Evolutionary conservation across 2,888 invertebrate genomes (phyloP).

Genomic region (Gandaritis pyraliata): DNA sequence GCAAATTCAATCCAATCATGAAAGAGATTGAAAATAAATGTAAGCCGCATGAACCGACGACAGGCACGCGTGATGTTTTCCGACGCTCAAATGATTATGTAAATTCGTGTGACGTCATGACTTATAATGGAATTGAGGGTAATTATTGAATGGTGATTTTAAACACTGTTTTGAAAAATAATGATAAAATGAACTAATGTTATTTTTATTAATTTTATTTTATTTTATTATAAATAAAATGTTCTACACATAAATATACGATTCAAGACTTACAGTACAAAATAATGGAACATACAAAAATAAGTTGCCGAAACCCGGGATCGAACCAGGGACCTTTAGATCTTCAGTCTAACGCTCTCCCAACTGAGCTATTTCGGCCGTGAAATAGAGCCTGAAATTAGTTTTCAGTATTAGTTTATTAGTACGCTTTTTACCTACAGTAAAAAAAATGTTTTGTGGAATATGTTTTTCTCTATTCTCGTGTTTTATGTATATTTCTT

Average conservation of each 20-base stretch:
- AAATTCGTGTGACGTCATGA: constrained; percentile 58
- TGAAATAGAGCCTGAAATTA: neutral
- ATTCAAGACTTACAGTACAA: neutral
- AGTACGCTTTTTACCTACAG: too few relatives aligned
- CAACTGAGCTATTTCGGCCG: constrained; percentile 37
- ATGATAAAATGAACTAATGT: too few relatives aligned
- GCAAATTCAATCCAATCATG: constrained; percentile 51
- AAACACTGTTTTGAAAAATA: neutral
- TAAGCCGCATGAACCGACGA: constrained; percentile 67
- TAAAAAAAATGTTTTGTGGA: too few relatives aligned
- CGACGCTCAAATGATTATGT: constrained; percentile 62
- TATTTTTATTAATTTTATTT: too few relatives aligned
- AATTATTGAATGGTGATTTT: neutral
- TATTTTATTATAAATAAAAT: too few relatives aligned
- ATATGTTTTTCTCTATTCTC: too few relatives aligned
- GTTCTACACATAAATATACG: too few relatives aligned
- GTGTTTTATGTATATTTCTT: too few relatives aligned
- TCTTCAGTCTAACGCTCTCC: constrained; percentile 38
- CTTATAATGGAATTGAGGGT: constrained; percentile 33
- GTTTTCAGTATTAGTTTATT: neutral
- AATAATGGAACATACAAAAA: constrained; percentile 11
- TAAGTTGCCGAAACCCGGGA: constrained; percentile 32
- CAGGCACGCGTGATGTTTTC: constrained; percentile 56
- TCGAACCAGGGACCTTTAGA: constrained; percentile 38
- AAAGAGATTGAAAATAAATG: constrained; percentile 74